Percentiles rank a stretch among this genome's conserved stretches.
These are phyloP conservation scores for Lithophane leautieri DNA, from an alignment of 2,888 invertebrate species.

Conservation along the genomic window DNA sequence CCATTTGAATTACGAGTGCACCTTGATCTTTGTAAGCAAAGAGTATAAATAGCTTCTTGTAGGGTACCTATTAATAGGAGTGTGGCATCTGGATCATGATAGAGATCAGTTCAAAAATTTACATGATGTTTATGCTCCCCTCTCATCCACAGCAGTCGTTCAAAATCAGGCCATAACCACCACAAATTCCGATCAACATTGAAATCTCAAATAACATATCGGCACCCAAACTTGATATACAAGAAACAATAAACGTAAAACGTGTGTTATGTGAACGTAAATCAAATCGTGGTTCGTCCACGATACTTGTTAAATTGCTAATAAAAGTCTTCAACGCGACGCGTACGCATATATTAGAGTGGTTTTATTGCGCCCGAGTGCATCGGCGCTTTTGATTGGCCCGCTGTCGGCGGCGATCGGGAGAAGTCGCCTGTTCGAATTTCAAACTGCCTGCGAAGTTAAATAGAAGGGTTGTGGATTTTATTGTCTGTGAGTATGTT, in stretches of 20 bases:
- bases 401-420: slow-evolving; percentile 60
- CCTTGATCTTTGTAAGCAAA: slow-evolving; percentile 4
- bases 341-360: slow-evolving; percentile 84
- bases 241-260: slow-evolving; percentile 86
- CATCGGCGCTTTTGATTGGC: slow-evolving; percentile 79
- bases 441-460: slow-evolving; percentile 49
- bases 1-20: not conserved
- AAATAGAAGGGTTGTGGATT: slow-evolving; percentile 41
- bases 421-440: slow-evolving; percentile 59
- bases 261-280: slow-evolving; percentile 83
- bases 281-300: slow-evolving; percentile 83
- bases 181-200: slow-evolving; percentile 65
- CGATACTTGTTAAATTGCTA: slow-evolving; percentile 88
- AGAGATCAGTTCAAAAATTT: slow-evolving; percentile 7
- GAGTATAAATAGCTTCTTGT: not conserved
- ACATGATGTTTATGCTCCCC: no score
- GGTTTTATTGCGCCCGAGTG: slow-evolving; percentile 77
- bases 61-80: slow-evolving; percentile 2
- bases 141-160: not conserved
- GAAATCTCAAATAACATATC: slow-evolving; percentile 82
- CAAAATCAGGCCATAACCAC: slow-evolving; percentile 17
- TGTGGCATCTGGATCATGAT: not conserved
- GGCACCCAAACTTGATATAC: slow-evolving; percentile 82
- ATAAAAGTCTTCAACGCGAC: slow-evolving; percentile 86
- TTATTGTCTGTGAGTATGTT: slow-evolving; percentile 25